phyloP scores from a whole-genome alignment of 1,140 invertebrate species.

The Patella vulgata region DNA sequence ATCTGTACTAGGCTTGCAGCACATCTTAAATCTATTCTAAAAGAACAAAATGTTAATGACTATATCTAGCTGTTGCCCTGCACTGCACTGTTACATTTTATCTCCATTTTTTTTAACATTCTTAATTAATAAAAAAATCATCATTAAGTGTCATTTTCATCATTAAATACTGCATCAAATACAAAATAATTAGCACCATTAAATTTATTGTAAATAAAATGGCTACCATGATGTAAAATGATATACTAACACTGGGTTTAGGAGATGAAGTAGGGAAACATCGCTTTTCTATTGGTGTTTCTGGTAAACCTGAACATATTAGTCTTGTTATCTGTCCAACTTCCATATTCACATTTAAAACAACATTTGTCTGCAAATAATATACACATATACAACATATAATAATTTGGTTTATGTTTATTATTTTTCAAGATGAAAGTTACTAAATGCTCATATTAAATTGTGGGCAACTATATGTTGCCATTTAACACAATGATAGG shows the following conservation, averaged over 20 bases:
- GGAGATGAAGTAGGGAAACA: conserved; percentile 40
- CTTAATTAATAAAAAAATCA: no score
- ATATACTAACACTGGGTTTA: conserved; percentile 32
- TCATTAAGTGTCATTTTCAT: no score
- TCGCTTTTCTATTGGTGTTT: conserved; percentile 46
- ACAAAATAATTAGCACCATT: no score
- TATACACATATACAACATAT: background rate
- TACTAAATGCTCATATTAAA: no score
- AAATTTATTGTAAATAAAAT: no score
- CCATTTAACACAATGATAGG: no score
- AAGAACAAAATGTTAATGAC: no score
- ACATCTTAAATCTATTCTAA: conserved; percentile 54
- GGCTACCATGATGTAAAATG: no score
- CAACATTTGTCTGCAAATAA: conserved; percentile 56
- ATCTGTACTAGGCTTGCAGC: conserved; percentile 33
- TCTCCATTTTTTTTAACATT: no score
- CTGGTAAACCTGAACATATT: conserved; percentile 44
- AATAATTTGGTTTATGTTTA: background rate
- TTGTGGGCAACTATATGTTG: no score
- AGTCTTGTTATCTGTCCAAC: conserved; percentile 54
- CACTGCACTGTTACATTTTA: conserved; percentile 14
- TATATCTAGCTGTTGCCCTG: no score
- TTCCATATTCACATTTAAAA: conserved; percentile 56
- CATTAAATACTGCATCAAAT: no score
- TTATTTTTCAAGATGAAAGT: background rate